Base-by-base conservation (phyloP, 2,797 vertebrate genomes). In the Propithecus perrieri region DNA sequence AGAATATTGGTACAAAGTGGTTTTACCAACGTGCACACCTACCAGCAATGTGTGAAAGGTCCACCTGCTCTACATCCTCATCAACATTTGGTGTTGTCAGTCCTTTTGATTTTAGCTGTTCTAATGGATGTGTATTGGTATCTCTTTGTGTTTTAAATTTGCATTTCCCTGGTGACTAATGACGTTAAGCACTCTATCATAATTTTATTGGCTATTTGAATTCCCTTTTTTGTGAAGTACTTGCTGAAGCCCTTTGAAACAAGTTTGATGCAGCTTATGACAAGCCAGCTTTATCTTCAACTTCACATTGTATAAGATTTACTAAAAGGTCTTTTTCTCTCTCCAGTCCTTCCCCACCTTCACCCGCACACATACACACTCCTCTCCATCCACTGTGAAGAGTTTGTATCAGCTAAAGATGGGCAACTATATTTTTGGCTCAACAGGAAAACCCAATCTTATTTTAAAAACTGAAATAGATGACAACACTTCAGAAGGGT, bases 401-500 rank as follows among this genome's bases (percentile, higher is more conserved):
- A 94, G 30, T n/a, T 76, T 71, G 14, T 28, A 55, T 76, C 71
- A 85, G 67, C 78, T 78, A 48, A 61, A 93, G 80, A 80, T 3
- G 18, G 63, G 55, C 96, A 94, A 85, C 46, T 67, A 26, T 94
- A 93, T 88, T 95, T 97, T 79, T 94, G 72, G 50, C 72, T 92
- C 81, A 85, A 92, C 0, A 28, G 59, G 90, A 97, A 95, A 95
- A 88, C 53, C 69, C 84, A 75, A 57, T 80, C 85, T 80, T 57
- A 85, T 91, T 79, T 95, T 85, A 41, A 78, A 95, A 94, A 93
- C 89, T 55, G 84, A 97, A 97, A 95, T 83, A 96, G 89, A 95
- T 94, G n/a, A 96, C 85, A 78, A 92, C 78, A 72, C 87, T 96
- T 95, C 6, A 12, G 35, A 91, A 93, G 78, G 11, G 63, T 76